Evolutionary conservation across 2,797 vertebrate species (phyloP).

Genomic region (Pipistrellus pygmaeus): DNA sequence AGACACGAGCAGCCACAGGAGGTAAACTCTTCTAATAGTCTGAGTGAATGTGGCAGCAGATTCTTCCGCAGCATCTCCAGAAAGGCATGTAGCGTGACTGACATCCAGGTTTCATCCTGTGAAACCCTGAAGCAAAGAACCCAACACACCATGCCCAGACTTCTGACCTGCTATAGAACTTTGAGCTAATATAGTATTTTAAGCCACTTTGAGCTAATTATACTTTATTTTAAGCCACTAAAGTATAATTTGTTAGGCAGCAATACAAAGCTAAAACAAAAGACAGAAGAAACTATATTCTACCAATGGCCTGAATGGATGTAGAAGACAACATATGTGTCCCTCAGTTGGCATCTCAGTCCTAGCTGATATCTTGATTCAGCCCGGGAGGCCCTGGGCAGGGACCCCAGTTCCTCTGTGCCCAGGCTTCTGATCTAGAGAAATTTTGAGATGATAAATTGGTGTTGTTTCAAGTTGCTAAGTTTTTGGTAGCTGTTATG

Average conservation of each 20-base stretch:
- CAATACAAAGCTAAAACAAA: background rate
- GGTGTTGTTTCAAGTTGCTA: constrained; percentile 18
- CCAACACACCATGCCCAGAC: background rate
- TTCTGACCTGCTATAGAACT: background rate
- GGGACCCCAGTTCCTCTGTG: background rate
- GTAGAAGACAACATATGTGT: background rate
- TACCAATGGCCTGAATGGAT: background rate
- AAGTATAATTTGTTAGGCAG: background rate
- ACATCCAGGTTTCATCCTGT: background rate
- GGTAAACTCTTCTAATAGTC: background rate
- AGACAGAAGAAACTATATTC: background rate
- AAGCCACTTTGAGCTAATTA: too few species aligned
- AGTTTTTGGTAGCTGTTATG: background rate
- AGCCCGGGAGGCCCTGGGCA: background rate
- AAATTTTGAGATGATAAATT: background rate
- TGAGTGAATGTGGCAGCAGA: rapidly evolving
- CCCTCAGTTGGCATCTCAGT: background rate
- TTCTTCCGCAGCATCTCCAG: background rate
- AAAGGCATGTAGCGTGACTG: background rate
- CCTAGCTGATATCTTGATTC: background rate
- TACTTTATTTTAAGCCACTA: constrained; percentile 6
- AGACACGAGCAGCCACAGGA: background rate
- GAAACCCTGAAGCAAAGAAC: background rate
- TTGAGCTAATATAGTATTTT: background rate
- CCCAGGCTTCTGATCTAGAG: background rate